Conservation (phyloP, 1,140 invertebrate genomes). For the Pogonus chalceus region DNA sequence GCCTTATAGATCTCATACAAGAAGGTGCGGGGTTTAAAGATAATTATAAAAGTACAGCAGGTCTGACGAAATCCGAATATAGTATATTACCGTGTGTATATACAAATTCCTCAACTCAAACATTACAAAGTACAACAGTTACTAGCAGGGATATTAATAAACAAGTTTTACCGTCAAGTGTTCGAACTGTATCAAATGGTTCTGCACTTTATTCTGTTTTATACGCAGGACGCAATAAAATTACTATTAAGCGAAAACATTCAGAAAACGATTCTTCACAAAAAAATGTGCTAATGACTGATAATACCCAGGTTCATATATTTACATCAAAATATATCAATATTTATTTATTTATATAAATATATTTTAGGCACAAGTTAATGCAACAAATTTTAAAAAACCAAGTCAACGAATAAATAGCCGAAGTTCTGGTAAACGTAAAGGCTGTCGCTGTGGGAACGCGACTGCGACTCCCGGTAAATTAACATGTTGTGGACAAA, state of each 20-base stretch:
- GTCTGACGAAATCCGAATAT: slow-evolving; percentile 57
- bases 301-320: background rate
- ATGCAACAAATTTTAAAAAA: slow-evolving; percentile 38
- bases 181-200: slow-evolving; percentile 52
- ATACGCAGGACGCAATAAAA: slow-evolving; percentile 69
- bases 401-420: slow-evolving; percentile 36
- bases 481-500: slow-evolving; percentile 82
- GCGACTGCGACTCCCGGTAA: slow-evolving; percentile 78
- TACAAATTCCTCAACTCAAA: slow-evolving; percentile 58
- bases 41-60: slow-evolving; percentile 58
- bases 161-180: slow-evolving; percentile 5
- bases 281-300: background rate
- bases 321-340: no score
- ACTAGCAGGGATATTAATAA: slow-evolving; percentile 3
- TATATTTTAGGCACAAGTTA: slow-evolving; percentile 3
- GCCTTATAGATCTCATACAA: slow-evolving; percentile 62
- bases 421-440: slow-evolving; percentile 39
- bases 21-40: slow-evolving; percentile 71
- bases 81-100: slow-evolving; percentile 64
- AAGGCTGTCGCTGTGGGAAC: slow-evolving; percentile 84
- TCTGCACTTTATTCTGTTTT: slow-evolving; percentile 66
- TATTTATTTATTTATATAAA: no score
- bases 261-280: background rate
- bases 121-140: slow-evolving; percentile 23
- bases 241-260: slow-evolving; percentile 67